Evolutionary conservation across 2,797 vertebrate species (phyloP).

Genomic region (Pseudopleuronectes americanus): DNA sequence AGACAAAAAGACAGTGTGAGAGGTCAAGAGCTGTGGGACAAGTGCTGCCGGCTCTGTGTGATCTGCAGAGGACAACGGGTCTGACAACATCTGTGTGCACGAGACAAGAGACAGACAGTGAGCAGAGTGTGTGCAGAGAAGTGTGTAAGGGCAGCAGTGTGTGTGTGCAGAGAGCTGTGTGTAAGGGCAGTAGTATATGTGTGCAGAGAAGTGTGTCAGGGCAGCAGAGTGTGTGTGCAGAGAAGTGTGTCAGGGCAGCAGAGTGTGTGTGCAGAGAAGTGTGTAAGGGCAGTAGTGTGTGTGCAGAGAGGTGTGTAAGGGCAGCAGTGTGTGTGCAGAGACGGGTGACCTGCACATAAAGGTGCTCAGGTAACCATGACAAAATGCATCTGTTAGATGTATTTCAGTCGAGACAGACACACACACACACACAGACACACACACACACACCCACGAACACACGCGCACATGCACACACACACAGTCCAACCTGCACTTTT

Average conservation of each 20-base stretch:
- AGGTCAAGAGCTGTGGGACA: slow-evolving; percentile 44
- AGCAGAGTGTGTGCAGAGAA: not conserved
- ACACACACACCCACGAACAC: slow-evolving; percentile 2
- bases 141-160: not conserved
- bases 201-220: not conserved
- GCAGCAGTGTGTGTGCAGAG: not conserved
- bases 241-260: too few species aligned
- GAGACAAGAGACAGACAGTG: slow-evolving; percentile 36
- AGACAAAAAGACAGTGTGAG: slow-evolving; percentile 46
- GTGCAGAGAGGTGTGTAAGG: not conserved
- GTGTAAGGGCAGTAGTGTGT: slow-evolving; percentile 34
- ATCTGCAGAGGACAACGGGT: slow-evolving; percentile 54
- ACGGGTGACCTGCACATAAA: slow-evolving; percentile 41
- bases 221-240: not conserved
- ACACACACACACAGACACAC: slow-evolving; percentile 5
- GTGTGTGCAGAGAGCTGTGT: not conserved
- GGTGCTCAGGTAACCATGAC: slow-evolving; percentile 43
- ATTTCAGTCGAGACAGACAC: too few species aligned
- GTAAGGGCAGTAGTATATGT: slow-evolving; percentile 25
- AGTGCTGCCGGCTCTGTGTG: slow-evolving; percentile 35
- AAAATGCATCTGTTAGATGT: slow-evolving; percentile 35
- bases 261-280: slow-evolving; percentile 1
- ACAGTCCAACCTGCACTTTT: not conserved
- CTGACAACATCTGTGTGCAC: slow-evolving; percentile 38
- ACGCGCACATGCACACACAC: slow-evolving; percentile 4